Conservation (phyloP, 2,888 invertebrate species). For the Leucozona laternaria region DNA sequence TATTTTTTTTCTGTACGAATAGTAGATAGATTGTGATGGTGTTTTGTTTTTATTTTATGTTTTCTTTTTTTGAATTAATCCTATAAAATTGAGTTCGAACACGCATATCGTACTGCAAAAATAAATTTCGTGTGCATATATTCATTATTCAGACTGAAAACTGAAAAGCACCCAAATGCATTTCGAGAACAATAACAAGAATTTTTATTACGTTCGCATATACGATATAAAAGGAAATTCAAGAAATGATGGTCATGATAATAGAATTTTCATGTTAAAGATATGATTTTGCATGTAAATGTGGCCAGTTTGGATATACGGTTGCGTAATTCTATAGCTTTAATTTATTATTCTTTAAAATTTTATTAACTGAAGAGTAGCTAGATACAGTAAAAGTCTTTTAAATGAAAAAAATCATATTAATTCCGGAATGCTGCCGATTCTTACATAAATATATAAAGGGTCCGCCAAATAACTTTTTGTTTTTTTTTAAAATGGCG, state of each 20-base stretch:
- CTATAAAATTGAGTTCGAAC: slow-evolving; percentile 60
- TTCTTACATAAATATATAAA: no score
- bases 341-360: no score
- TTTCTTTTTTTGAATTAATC: slow-evolving; percentile 43
- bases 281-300: background rate
- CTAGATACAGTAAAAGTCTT: no score
- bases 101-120: slow-evolving; percentile 57
- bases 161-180: slow-evolving; percentile 3
- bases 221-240: background rate
- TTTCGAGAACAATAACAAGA: background rate
- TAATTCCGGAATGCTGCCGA: no score
- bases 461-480: no score
- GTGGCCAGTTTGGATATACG: no score
- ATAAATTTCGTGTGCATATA: slow-evolving; percentile 49
- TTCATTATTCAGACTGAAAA: slow-evolving; percentile 1
- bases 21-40: background rate
- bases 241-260: background rate
- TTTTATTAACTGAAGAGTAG: no score
- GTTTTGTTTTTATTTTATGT: background rate
- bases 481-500: no score
- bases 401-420: no score
- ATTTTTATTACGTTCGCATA: background rate
- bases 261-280: background rate
- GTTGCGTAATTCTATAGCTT: no score
- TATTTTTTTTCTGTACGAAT: background rate